Conservation (phyloP, 2,888 invertebrate species). For the Zygaena filipendulae region DNA sequence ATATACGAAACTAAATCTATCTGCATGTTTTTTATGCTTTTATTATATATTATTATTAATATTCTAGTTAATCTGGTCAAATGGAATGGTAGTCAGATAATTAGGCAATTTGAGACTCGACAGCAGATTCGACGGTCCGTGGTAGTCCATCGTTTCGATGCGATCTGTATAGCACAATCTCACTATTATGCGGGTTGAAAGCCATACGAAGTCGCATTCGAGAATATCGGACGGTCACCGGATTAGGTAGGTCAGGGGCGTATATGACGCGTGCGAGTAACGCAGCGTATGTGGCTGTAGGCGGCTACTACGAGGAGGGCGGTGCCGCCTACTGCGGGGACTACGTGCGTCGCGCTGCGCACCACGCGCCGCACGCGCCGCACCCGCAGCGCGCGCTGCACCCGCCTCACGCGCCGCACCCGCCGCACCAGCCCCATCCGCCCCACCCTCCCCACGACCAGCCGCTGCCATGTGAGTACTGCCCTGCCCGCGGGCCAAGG, state of each 20-base stretch:
- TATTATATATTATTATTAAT: too few species aligned
- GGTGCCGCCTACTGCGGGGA: slow-evolving; percentile 32
- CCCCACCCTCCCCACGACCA: slow-evolving; percentile 33
- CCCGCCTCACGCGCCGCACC: slow-evolving; percentile 19
- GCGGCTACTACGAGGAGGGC: slow-evolving; percentile 60
- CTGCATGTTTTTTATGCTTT: too few species aligned
- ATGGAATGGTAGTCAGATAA: too few species aligned
- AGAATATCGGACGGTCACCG: slow-evolving; percentile 12
- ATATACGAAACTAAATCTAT: too few species aligned
- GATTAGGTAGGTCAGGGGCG: slow-evolving; percentile 41
- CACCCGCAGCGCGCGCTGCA: slow-evolving; percentile 27
- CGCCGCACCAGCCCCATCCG: slow-evolving; percentile 19
- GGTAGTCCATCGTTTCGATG: too few species aligned
- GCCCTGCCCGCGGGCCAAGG: slow-evolving; percentile 11
- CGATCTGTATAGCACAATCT: too few species aligned
- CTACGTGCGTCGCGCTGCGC: slow-evolving; percentile 55
- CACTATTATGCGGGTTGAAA: too few species aligned
- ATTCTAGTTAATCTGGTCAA: too few species aligned
- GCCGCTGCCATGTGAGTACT: slow-evolving; percentile 49
- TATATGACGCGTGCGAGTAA: slow-evolving; percentile 28
- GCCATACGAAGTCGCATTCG: too few species aligned
- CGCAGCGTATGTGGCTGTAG: slow-evolving; percentile 62
- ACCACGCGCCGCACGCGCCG: slow-evolving; percentile 35
- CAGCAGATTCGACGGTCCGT: too few species aligned
- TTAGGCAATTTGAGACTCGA: too few species aligned